Conservation (phyloP, 2,888 invertebrate genomes). For the Aphidoletes aphidimyza region DNA sequence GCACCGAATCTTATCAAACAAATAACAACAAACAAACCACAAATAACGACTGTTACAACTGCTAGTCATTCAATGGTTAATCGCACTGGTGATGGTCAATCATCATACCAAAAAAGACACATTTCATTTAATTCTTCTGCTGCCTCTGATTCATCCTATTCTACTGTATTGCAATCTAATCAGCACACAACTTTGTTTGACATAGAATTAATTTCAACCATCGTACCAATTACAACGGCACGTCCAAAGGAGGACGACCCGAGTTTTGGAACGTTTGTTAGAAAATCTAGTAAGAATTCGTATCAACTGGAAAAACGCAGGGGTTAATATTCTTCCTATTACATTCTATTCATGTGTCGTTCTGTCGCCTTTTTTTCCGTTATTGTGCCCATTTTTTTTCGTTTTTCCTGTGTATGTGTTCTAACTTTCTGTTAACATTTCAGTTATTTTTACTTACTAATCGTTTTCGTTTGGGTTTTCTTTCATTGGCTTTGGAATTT, state of each 20-base stretch:
- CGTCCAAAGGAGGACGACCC: background rate
- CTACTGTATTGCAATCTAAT: slow-evolving; percentile 20
- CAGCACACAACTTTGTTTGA: background rate
- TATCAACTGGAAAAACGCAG: background rate
- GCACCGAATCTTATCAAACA: background rate
- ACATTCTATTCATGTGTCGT: too few species aligned
- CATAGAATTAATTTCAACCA: background rate
- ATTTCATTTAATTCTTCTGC: slow-evolving; percentile 5
- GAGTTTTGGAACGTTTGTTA: background rate
- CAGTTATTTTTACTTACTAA: too few species aligned
- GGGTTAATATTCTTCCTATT: background rate
- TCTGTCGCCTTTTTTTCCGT: background rate
- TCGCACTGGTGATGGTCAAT: slow-evolving; percentile 17
- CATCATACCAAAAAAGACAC: background rate
- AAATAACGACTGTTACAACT: background rate
- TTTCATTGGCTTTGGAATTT: too few species aligned
- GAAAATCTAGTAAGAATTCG: background rate
- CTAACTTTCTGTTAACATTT: too few species aligned
- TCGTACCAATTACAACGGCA: background rate
- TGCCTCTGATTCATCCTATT: background rate
- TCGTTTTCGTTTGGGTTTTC: too few species aligned
- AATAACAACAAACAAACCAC: slow-evolving; percentile 14
- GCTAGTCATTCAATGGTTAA: background rate
- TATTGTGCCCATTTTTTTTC: background rate
- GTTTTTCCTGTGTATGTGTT: background rate